Conservation (phyloP, 37 sponge, comb jelly and placozoan genomes). For the Geodia barretti region DNA sequence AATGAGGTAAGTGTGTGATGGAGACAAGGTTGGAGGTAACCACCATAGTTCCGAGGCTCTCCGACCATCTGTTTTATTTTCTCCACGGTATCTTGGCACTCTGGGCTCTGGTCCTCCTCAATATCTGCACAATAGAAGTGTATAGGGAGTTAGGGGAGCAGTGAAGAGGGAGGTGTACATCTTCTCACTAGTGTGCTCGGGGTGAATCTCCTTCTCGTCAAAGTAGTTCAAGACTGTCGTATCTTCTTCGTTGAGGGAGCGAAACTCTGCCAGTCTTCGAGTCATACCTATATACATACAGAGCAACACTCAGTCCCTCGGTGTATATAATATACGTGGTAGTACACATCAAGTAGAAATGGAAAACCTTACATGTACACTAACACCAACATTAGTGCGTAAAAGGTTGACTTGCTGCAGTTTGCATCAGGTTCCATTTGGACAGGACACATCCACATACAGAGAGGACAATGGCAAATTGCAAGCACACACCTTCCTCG, state of each 20-base stretch:
- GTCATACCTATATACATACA: constrained; percentile 41
- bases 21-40: not conserved
- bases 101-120: constrained; percentile 25
- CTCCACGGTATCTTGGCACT: constrained; percentile 46
- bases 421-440: not conserved
- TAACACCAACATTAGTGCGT: not conserved
- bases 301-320: not conserved
- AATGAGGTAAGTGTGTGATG: too few species aligned
- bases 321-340: not conserved
- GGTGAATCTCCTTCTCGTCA: constrained; percentile 95
- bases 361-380: too few species aligned
- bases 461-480: too few species aligned
- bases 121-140: constrained; percentile 38
- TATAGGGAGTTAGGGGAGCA: not conserved
- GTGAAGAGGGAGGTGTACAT: not conserved
- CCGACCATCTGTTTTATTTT: constrained; percentile 67
- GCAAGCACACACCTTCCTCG: constrained; percentile 87
- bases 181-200: constrained; percentile 61
- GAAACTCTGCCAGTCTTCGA: constrained; percentile 50
- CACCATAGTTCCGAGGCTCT: constrained; percentile 91
- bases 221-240: constrained; percentile 92
- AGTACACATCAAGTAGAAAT: constrained; percentile 3
- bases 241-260: constrained; percentile 82
- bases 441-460: too few species aligned
- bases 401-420: not conserved